These are phyloP conservation scores for Atherinosoma microstoma DNA, from an alignment of 2,797 vertebrate genomes.

Conservation along the genomic window DNA sequence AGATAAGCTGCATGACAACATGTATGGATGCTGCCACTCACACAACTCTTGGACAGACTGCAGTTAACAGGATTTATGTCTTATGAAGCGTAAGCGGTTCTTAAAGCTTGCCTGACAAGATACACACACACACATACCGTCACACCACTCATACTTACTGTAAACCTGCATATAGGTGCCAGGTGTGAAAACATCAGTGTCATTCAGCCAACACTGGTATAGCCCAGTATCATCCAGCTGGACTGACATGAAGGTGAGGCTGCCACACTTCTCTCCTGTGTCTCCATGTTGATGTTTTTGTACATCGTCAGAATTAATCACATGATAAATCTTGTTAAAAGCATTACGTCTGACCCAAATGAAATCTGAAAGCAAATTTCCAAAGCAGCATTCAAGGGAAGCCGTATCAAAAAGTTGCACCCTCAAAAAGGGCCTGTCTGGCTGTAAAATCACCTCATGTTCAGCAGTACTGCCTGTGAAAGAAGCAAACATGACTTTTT, in stretches of 20 bases:
- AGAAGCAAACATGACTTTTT: slow-evolving; percentile 3
- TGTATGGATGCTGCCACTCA: slow-evolving; percentile 30
- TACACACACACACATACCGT: not conserved
- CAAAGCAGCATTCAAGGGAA: slow-evolving; percentile 67
- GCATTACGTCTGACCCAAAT: slow-evolving; percentile 25
- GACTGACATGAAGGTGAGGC: not conserved
- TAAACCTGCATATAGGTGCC: slow-evolving; percentile 83
- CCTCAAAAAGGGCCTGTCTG: slow-evolving; percentile 55
- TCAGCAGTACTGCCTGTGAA: slow-evolving; percentile 51
- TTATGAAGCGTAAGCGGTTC: slow-evolving; percentile 49
- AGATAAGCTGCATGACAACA: slow-evolving; percentile 24
- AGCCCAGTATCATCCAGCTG: slow-evolving; percentile 54
- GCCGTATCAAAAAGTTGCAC: fast-evolving
- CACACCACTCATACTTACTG: slow-evolving; percentile 65
- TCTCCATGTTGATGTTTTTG: fast-evolving
- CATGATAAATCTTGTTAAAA: fast-evolving
- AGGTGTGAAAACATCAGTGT: fast-evolving
- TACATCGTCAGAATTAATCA: no score
- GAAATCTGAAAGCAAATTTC: fast-evolving
- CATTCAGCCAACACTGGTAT: slow-evolving; percentile 64
- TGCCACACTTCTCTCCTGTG: not conserved
- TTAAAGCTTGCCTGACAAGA: slow-evolving; percentile 35
- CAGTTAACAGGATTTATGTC: slow-evolving; percentile 65
- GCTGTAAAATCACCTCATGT: not conserved
- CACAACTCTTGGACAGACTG: slow-evolving; percentile 32